These are phyloP conservation scores for Tetramorium parvispinum DNA, from an alignment of 1,140 invertebrate genomes.

Conservation along the genomic window DNA sequence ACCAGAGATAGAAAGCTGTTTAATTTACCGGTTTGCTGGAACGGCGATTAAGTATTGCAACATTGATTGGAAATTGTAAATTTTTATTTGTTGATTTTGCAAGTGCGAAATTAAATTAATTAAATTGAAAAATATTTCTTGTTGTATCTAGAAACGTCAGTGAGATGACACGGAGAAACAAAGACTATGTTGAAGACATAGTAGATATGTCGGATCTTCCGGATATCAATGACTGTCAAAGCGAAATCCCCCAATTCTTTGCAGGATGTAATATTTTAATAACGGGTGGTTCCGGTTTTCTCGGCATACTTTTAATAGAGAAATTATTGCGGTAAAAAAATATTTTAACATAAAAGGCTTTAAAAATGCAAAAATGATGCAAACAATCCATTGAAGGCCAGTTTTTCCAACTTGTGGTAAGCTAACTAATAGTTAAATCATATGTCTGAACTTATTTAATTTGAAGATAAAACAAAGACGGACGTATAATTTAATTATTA, in stretches of 20 bases:
- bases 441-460: too few relatives aligned
- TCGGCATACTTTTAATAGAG: constrained; percentile 90
- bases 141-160: not conserved
- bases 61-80: not conserved
- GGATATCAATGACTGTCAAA: not conserved
- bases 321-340: constrained; percentile 86
- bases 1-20: not conserved
- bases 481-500: too few relatives aligned
- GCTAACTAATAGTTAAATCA: too few relatives aligned
- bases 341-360: not conserved
- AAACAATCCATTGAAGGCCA: not conserved
- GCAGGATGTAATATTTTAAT: constrained; percentile 80
- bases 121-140: not conserved
- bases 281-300: constrained; percentile 88
- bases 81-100: not conserved
- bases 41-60: not conserved
- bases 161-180: constrained; percentile 33
- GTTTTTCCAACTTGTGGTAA: too few relatives aligned
- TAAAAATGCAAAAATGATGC: not conserved
- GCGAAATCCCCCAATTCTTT: constrained; percentile 79
- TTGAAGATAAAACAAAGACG: too few relatives aligned
- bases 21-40: not conserved
- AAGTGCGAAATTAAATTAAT: not conserved
- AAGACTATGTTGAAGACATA: constrained; percentile 65
- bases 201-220: constrained; percentile 63